A percentile compares a stretch with the other conserved stretches of the same genome.
phyloP scores from a whole-genome alignment of 2,797 vertebrate genomes.

The Neoniphon sammara region DNA sequence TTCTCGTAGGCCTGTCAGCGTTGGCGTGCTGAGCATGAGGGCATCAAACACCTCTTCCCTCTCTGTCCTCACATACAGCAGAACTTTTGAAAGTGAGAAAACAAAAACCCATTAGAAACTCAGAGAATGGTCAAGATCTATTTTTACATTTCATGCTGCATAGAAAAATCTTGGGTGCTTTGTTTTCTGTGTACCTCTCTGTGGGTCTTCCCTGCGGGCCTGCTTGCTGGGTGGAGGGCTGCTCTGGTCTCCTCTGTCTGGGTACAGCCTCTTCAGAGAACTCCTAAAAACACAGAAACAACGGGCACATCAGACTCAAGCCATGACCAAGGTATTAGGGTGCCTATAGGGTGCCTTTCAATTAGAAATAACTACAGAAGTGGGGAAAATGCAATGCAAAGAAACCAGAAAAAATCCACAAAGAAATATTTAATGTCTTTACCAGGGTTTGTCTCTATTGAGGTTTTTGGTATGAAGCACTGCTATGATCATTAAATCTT shows the following conservation, averaged over 20 bases:
- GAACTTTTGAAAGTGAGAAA: conserved; percentile 79
- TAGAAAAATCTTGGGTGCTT: too few relatives aligned
- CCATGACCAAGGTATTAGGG: neutral
- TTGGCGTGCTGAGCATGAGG: conserved; percentile 94
- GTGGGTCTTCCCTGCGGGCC: conserved; percentile 86
- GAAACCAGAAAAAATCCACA: too few relatives aligned
- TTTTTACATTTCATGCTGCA: neutral
- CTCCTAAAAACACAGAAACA: conserved; percentile 73
- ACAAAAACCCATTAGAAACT: neutral
- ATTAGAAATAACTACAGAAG: neutral
- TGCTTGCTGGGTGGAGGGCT: conserved; percentile 85
- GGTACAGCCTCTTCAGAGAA: conserved; percentile 88
- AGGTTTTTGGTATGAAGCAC: too few relatives aligned
- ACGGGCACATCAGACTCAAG: conserved; percentile 27
- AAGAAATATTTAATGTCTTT: too few relatives aligned
- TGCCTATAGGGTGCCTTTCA: neutral
- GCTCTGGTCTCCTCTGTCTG: conserved; percentile 81
- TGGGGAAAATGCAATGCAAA: too few relatives aligned
- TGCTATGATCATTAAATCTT: too few relatives aligned
- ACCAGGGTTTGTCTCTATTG: too few relatives aligned
- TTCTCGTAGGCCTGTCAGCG: conserved; percentile 90
- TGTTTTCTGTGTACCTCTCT: conserved; percentile 87
- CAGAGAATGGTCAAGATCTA: neutral
- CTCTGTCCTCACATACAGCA: conserved; percentile 91
- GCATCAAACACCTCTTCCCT: conserved; percentile 95